Conservation (phyloP, 92 coral and sea anemone species). For the Anthopleura xanthogrammica region DNA sequence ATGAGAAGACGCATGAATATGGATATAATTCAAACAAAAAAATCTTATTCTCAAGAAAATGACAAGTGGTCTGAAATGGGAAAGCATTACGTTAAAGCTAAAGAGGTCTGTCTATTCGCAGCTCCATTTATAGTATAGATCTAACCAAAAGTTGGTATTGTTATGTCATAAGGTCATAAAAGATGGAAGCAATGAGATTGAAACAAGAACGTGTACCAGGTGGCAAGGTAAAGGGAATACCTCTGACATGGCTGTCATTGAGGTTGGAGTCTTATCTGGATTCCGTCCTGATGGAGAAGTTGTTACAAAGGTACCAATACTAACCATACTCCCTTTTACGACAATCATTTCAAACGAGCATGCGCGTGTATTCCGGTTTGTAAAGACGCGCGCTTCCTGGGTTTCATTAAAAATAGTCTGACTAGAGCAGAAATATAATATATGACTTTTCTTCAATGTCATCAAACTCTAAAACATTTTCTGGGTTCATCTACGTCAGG, state of each 20-base stretch:
- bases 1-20: no score
- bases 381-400: no score
- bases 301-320: constrained; percentile 51
- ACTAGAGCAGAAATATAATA: no score
- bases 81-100: no score
- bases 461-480: no score
- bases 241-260: constrained; percentile 92
- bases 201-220: constrained; percentile 72
- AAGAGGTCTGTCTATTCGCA: background rate
- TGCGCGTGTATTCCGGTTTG: no score
- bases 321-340: background rate
- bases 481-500: no score
- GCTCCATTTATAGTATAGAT: background rate
- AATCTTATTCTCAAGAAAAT: no score
- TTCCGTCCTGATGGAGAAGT: constrained; percentile 62
- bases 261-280: constrained; percentile 78
- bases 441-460: no score
- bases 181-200: constrained; percentile 52
- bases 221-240: constrained; percentile 63
- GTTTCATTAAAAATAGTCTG: no score
- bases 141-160: background rate
- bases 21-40: no score
- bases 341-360: background rate
- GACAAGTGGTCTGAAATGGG: no score
- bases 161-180: constrained; percentile 9